A percentile compares a stretch with the other conserved stretches of the same genome.
Conservation (phyloP, 2,797 vertebrate genomes). For the Rhinoraja longicauda region DNA sequence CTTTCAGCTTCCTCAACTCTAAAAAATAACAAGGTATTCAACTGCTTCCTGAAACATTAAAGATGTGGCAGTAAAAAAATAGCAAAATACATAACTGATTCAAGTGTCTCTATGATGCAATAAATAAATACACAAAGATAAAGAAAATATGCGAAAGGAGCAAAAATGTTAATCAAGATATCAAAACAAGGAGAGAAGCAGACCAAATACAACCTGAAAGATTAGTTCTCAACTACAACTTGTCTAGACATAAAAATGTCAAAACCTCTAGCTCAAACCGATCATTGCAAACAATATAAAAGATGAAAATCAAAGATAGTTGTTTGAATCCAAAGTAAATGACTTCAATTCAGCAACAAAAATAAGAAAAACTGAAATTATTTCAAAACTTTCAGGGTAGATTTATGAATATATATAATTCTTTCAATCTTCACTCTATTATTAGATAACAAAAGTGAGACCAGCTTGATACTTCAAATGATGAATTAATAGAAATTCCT, state of each 20-base stretch:
- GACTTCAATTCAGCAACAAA: background rate
- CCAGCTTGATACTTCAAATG: background rate
- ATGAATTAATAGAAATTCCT: background rate
- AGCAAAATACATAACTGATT: background rate
- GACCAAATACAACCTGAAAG: background rate
- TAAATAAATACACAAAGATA: background rate
- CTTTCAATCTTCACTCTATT: background rate
- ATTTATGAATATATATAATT: background rate
- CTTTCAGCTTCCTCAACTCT: background rate
- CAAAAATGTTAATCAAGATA: background rate
- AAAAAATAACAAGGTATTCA: background rate
- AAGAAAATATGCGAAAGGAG: background rate
- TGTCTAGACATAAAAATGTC: background rate
- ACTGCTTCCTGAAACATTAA: background rate
- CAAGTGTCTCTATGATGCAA: background rate
- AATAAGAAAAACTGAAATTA: background rate
- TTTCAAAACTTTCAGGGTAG: background rate
- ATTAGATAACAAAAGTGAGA: background rate
- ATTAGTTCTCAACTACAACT: background rate
- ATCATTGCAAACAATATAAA: background rate
- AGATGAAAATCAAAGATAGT: background rate
- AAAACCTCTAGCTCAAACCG: background rate
- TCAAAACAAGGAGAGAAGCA: background rate
- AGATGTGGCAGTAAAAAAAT: background rate
- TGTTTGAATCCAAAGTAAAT: background rate